A percentile compares a stretch with the other conserved stretches of the same genome.
Conservation (phyloP, 2,113 vertebrate species). For the Saccopteryx bilineata region DNA sequence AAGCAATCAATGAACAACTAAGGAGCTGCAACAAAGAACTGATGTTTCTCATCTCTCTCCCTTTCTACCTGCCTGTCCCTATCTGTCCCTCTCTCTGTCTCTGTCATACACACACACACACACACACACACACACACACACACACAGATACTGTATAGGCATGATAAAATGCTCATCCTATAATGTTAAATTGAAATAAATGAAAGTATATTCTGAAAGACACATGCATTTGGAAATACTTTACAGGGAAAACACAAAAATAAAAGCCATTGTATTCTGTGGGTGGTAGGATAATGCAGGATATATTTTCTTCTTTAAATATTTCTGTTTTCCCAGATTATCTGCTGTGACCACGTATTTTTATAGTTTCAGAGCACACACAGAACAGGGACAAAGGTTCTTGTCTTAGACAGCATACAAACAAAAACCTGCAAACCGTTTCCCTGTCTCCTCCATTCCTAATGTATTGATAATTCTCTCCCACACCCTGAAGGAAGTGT, state of each 20-base stretch:
- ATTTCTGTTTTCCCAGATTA: background rate
- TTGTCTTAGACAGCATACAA: accelerated
- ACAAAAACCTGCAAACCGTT: background rate
- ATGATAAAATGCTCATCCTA: background rate
- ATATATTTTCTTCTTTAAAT: background rate
- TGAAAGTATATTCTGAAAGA: background rate
- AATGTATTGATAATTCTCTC: background rate
- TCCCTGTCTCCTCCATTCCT: background rate
- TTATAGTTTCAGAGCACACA: background rate
- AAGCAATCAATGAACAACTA: too few species aligned
- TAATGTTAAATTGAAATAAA: background rate
- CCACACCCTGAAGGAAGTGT: background rate
- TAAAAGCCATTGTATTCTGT: background rate
- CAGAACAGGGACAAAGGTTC: background rate
- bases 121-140: too few species aligned
- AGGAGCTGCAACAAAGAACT: too few species aligned
- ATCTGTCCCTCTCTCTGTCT: too few species aligned
- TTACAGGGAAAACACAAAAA: background rate
- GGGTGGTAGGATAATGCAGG: background rate
- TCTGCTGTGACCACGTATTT: background rate
- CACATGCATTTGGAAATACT: background rate
- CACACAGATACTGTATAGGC: background rate
- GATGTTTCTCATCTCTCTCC: too few species aligned
- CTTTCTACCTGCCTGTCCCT: too few species aligned
- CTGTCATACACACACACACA: too few species aligned